Base-by-base conservation (phyloP, 2,888 invertebrate genomes). In the Lampropteryx suffumata region DNA sequence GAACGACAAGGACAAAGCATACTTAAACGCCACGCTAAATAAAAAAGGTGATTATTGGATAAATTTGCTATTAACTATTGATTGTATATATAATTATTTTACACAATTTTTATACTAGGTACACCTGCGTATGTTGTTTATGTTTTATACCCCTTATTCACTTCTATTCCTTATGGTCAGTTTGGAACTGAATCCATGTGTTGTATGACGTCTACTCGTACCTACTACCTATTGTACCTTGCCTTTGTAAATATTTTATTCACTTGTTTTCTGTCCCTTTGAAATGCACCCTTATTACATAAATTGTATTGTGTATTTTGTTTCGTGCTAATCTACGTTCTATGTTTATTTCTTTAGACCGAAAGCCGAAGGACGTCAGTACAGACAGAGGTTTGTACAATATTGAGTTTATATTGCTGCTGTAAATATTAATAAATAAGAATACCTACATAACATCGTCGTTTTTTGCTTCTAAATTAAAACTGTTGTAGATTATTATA, bases 311-410 rank as follows among this genome's bases (percentile, higher is more conserved):
- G 21, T 39, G 14, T 55, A 5, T 35, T 27, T 8, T 30, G 30
- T 44, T 40, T 4, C 66, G 74, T 73, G 71, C 64, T 79, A 76
- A 80, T 70, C 26, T 24, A 59, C 55, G 35, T 62, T 60, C 62
- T 59, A 63, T 67, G 55, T 69, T 53, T 49, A 35, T 40, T 67
- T 49, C 45, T 57, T 43, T 76, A 87, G 87, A 79, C 78, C 41
- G 87, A 85, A 68, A 87, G 87, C 76, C 73, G 87, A 62, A 79
- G 87, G 41, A 84, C 85, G 13, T 87, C 87, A 0, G 50, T 85
- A 27, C 83, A 83, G 58, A 82, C 61, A 50, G 86, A 87, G 82
- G 86, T 86, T 66, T 60, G 77, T 76, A 34, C 6, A 17, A 27
- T 8, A 10, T 29, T 8, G 24, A 24, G 6, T 24, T 5, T 7